These are phyloP conservation scores for Harpegnathos saltator DNA, from an alignment of 1,140 invertebrate genomes.

Conservation along the genomic window DNA sequence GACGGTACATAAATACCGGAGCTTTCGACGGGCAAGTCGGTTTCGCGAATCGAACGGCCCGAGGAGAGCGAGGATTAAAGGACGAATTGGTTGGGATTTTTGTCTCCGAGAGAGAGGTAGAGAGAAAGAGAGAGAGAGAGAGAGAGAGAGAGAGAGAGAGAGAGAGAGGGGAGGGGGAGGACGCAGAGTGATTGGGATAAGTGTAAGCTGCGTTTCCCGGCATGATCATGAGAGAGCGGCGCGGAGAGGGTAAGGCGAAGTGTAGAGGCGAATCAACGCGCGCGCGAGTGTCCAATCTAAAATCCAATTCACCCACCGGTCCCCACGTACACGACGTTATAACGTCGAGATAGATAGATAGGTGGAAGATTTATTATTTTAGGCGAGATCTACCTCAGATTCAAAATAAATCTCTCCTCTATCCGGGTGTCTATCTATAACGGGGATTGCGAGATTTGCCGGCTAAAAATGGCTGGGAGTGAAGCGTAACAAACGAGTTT, in stretches of 20 bases:
- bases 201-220: slow-evolving; percentile 17
- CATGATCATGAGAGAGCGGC: slow-evolving; percentile 20
- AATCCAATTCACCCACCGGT: slow-evolving; percentile 37
- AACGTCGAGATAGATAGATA: slow-evolving; percentile 27
- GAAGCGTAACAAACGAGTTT: neutral
- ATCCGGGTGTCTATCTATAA: neutral
- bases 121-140: too few relatives aligned
- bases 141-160: too few relatives aligned
- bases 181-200: neutral
- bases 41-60: neutral
- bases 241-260: neutral
- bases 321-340: slow-evolving; percentile 18
- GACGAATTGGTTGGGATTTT: slow-evolving; percentile 8
- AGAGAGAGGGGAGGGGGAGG: neutral
- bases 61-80: slow-evolving; percentile 9
- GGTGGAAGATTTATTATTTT: slow-evolving; percentile 49
- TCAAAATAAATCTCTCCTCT: slow-evolving; percentile 10
- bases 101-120: neutral
- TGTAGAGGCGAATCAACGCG: slow-evolving; percentile 38
- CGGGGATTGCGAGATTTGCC: slow-evolving; percentile 5
- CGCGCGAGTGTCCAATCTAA: slow-evolving; percentile 45
- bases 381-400: slow-evolving; percentile 19
- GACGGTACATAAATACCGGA: too few relatives aligned
- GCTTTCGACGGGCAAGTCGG: neutral
- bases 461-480: neutral